Conservation (phyloP, 1,140 invertebrate species). For the Euborellia annulipes region DNA sequence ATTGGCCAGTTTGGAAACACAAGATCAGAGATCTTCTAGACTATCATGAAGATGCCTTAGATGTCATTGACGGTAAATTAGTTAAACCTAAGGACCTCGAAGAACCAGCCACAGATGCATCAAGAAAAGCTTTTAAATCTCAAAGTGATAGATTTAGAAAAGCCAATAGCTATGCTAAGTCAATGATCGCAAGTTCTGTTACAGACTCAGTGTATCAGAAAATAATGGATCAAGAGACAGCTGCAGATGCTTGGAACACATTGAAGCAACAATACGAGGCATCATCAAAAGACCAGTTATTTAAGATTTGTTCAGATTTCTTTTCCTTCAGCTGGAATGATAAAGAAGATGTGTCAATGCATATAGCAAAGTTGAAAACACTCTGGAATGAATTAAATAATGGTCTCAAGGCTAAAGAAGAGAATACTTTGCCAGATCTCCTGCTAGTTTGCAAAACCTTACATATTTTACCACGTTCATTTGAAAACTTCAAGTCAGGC, state of each 20-base stretch:
- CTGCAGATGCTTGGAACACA: conserved; percentile 17
- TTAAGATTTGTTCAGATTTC: too few species aligned
- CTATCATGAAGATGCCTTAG: conserved; percentile 18
- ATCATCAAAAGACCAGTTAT: conserved; percentile 18
- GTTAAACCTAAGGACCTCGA: conserved; percentile 12
- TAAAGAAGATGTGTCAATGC: too few species aligned
- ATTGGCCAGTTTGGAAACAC: conserved; percentile 19
- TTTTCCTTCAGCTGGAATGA: too few species aligned
- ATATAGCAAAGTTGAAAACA: too few species aligned
- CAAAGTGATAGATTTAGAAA: conserved; percentile 16
- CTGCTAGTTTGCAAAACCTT: too few species aligned
- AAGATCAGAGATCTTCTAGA: conserved; percentile 20
- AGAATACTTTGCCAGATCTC: too few species aligned
- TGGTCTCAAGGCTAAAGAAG: too few species aligned
- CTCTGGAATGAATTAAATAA: too few species aligned
- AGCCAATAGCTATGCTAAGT: too few species aligned
- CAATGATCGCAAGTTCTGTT: conserved; percentile 8
- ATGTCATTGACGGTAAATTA: conserved; percentile 17
- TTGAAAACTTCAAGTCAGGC: too few species aligned
- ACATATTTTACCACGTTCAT: too few species aligned
- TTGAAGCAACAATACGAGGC: conserved; percentile 18
- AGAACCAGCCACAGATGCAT: conserved; percentile 9
- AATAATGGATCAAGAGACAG: conserved; percentile 20
- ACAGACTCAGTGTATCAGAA: conserved; percentile 19
- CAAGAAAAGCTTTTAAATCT: conserved; percentile 13